Base-by-base conservation (phyloP, 2,113 vertebrate genomes). In the Rana temporaria region DNA sequence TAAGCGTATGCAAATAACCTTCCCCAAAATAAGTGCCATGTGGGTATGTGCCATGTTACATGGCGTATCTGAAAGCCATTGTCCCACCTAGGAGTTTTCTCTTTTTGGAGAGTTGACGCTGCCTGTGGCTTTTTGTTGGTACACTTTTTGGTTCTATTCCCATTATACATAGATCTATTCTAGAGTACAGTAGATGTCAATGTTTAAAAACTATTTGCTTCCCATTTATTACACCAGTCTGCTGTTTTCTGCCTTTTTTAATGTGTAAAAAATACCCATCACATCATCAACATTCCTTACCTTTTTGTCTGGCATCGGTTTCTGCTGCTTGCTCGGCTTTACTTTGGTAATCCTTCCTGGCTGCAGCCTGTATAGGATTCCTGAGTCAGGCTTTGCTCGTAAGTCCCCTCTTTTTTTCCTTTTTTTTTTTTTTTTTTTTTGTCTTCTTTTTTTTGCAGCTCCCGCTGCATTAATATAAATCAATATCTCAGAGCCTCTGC, bases 281-380 rank as follows among this genome's bases (percentile, higher is more conserved):
- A 76, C 81, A 82, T 68, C 81, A 82, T 82, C 71, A 82, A 82
- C 59, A 82, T 82, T 82, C 81, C 67, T 82, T 81, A 26, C 63
- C 71, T 38, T 74, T 38, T 48, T 11, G 24, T 82, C 72, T 76
- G 81, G 81, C 71, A 67, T 16, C 12, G 30, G 30, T 52, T 38
- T 24, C 20, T 48, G 59, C 32, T 64, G 80, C 63, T 75, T 42
- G 32, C 78, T 70, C 11, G 55, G 65, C 65, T 67, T 65, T 81
- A 0, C 52, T 8, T 32, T 24, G 42, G 80, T 82, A 68, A 82
- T 82, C 63, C 62, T 42, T 12, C 57, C 53, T 75, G 71, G 71
- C 72, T 48, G 16, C 6, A 32, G 63, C 32, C 52, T 11, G 56
- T 42, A 30, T 12, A 68, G 52, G 71, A 68, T 20, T 82, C 71